Conservation (phyloP, 2,113 vertebrate species). For the Pteronura brasiliensis region DNA sequence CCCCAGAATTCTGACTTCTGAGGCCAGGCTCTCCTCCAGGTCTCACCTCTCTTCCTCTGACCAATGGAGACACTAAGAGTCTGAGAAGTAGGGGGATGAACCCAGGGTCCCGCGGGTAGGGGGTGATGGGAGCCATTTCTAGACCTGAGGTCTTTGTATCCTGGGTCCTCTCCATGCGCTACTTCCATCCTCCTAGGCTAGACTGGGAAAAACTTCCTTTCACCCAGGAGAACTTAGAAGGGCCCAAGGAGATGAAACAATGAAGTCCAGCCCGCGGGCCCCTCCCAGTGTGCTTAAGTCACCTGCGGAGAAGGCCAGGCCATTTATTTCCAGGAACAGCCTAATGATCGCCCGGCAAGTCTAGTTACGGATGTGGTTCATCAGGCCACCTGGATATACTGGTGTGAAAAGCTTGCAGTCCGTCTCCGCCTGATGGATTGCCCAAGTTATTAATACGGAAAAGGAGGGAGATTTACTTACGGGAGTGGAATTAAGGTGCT, state of each 20-base stretch:
- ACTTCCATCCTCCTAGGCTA: not conserved
- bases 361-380: slow-evolving; percentile 87
- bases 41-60: not conserved
- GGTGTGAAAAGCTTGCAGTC: slow-evolving; percentile 81
- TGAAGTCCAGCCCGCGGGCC: slow-evolving; percentile 79
- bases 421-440: slow-evolving; percentile 87
- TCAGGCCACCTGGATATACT: slow-evolving; percentile 86
- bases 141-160: not conserved
- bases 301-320: slow-evolving; percentile 80
- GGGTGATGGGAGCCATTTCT: not conserved
- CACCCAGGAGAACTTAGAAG: slow-evolving; percentile 12
- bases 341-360: slow-evolving; percentile 89
- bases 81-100: not conserved
- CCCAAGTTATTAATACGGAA: slow-evolving; percentile 86
- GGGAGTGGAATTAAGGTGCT: slow-evolving; percentile 84
- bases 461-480: slow-evolving; percentile 88
- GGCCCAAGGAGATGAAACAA: slow-evolving; percentile 81
- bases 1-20: not conserved
- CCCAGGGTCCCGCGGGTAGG: not conserved
- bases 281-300: slow-evolving; percentile 81
- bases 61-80: not conserved
- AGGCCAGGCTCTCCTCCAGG: not conserved
- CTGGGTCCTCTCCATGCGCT: not conserved
- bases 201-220: not conserved
- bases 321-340: slow-evolving; percentile 87